phyloP scores from a whole-genome alignment of 2,113 vertebrate species.

The Pseudolaguvia tuberculata region DNA sequence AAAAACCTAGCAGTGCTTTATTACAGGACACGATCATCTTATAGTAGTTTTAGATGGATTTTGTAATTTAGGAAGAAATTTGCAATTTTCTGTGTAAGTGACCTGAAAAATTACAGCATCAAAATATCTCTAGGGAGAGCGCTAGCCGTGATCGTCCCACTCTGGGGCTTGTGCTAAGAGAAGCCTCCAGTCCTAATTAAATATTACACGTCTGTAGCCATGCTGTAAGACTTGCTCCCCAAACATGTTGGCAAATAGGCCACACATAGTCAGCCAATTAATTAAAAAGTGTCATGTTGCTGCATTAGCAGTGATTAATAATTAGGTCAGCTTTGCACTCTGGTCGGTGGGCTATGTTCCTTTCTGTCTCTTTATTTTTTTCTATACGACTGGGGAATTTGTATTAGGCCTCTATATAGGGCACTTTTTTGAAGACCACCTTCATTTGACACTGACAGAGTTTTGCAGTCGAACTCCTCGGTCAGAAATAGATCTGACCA shows the following conservation, averaged over 20 bases:
- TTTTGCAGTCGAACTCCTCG: neutral
- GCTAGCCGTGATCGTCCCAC: conserved; percentile 45
- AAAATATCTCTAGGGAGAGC: conserved; percentile 37
- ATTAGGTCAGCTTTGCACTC: conserved; percentile 53
- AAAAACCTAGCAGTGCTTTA: conserved; percentile 11
- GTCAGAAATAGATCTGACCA: neutral
- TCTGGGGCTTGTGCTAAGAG: conserved; percentile 50
- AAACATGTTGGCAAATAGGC: conserved; percentile 63
- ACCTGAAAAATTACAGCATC: conserved; percentile 46
- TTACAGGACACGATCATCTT: conserved; percentile 18
- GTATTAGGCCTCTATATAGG: conserved; percentile 1
- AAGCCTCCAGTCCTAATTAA: conserved; percentile 65
- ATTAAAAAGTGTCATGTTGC: conserved; percentile 63
- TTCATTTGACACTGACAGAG: neutral
- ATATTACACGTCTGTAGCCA: conserved; percentile 57
- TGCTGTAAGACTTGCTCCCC: conserved; percentile 44
- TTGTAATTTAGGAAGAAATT: conserved; percentile 47
- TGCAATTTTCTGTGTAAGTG: conserved; percentile 45
- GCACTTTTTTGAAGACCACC: conserved; percentile 8
- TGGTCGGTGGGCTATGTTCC: conserved; percentile 24
- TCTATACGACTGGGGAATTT: neutral
- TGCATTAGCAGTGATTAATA: conserved; percentile 61
- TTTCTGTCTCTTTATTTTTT: conserved; percentile 16
- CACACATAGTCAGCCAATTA: conserved; percentile 61
- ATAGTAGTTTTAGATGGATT: conserved; percentile 28